These are phyloP conservation scores for Galeruca laticollis DNA, from an alignment of 2,888 invertebrate genomes.

Conservation along the genomic window DNA sequence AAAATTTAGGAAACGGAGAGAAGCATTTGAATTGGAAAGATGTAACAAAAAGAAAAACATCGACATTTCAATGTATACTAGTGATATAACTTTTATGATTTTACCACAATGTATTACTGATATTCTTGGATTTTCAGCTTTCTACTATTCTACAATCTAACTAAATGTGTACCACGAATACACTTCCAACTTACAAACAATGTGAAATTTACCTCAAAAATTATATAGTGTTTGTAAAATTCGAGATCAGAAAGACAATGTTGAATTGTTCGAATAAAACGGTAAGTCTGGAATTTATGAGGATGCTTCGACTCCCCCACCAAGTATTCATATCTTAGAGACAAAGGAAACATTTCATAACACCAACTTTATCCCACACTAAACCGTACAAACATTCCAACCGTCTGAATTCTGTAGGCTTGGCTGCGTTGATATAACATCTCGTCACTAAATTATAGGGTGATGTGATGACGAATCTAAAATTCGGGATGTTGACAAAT, in stretches of 20 bases:
- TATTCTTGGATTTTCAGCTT: not conserved
- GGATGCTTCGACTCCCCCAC: not conserved
- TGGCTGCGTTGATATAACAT: not conserved
- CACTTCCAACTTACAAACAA: no score
- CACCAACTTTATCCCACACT: slow-evolving; percentile 4
- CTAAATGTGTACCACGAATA: not conserved
- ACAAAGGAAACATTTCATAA: slow-evolving; percentile 19
- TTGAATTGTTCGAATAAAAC: slow-evolving; percentile 14
- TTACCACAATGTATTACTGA: not conserved
- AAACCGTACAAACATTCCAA: not conserved
- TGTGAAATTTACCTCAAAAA: not conserved
- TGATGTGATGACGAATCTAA: no score
- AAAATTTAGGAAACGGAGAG: no score
- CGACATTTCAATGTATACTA: no score
- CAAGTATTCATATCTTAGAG: slow-evolving; percentile 11
- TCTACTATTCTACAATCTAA: not conserved
- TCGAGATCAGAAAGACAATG: not conserved
- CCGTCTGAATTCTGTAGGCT: not conserved
- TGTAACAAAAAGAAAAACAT: no score
- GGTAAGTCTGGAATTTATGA: slow-evolving; percentile 13
- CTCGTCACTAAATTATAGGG: not conserved
- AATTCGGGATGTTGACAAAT: no score
- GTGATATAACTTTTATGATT: not conserved
- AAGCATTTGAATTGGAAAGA: no score
- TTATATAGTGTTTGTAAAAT: not conserved